phyloP scores from a whole-genome alignment of 2,888 invertebrate genomes.

The Piscicola geometra region DNA sequence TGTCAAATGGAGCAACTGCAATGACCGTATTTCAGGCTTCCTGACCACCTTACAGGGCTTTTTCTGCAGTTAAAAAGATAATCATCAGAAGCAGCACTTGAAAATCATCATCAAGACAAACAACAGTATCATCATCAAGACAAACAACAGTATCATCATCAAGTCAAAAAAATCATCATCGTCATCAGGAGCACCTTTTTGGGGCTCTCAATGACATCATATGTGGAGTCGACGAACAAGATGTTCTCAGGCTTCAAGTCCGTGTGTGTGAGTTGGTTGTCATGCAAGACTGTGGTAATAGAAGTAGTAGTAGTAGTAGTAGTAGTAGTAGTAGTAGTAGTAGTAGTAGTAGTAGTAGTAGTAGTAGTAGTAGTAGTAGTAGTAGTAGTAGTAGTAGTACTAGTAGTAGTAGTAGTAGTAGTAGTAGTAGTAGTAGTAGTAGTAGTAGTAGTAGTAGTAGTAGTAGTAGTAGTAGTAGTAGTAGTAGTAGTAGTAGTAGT shows the following conservation, averaged over 20 bases:
- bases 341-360: conserved; percentile 24
- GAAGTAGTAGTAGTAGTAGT: too few relatives aligned
- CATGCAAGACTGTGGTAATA: conserved; percentile 70
- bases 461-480: neutral
- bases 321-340: conserved; percentile 5
- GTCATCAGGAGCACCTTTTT: conserved; percentile 40
- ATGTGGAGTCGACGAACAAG: conserved; percentile 87
- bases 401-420: conserved; percentile 24
- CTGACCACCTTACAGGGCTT: conserved; percentile 76
- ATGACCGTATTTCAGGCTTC: conserved; percentile 64
- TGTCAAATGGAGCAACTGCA: too few relatives aligned
- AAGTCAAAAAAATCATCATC: too few relatives aligned
- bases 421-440: conserved; percentile 22
- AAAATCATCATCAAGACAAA: neutral
- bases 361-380: conserved; percentile 20
- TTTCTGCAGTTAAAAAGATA: conserved; percentile 62
- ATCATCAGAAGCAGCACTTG: neutral
- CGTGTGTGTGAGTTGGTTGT: conserved; percentile 94
- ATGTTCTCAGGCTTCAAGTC: conserved; percentile 99
- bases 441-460: neutral
- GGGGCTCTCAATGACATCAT: conserved; percentile 58
- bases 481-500: too few relatives aligned
- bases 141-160: too few relatives aligned
- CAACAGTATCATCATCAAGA: too few relatives aligned
- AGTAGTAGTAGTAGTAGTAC: conserved; percentile 21